Evolutionary conservation across 2,113 vertebrate species (phyloP).

Genomic region (Mastomys natalensis): DNA sequence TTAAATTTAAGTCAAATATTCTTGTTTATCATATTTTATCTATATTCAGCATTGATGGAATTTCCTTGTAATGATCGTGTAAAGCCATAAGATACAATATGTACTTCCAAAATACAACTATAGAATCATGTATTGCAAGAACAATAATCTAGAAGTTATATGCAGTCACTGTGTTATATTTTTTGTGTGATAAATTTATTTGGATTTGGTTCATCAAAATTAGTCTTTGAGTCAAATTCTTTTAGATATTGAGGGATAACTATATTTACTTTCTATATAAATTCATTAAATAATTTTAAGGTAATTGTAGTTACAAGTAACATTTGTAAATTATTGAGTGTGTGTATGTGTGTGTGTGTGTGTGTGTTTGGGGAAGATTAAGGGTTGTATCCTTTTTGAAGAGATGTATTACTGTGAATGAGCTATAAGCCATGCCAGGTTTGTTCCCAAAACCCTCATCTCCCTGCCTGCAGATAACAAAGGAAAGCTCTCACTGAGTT

Average conservation of each 20-base stretch:
- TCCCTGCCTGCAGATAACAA: not conserved
- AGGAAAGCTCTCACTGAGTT: not conserved
- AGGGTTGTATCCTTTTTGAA: not conserved
- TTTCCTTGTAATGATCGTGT: not conserved
- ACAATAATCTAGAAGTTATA: not conserved
- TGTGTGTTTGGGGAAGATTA: not conserved
- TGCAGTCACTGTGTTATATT: not conserved
- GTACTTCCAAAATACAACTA: not conserved
- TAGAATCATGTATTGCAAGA: not conserved
- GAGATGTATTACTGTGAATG: not conserved
- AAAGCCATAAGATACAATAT: not conserved
- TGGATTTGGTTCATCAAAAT: not conserved
- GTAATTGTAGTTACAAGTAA: not conserved
- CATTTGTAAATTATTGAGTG: not conserved
- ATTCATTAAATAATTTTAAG: not conserved
- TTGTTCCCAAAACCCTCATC: accelerated
- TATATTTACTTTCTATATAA: not conserved
- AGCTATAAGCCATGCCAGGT: not conserved
- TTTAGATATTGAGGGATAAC: not conserved
- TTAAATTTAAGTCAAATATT: not conserved
- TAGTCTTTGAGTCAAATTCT: not conserved
- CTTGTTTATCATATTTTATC: not conserved
- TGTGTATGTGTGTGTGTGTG: not conserved
- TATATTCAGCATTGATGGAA: too few relatives aligned
- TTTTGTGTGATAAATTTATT: not conserved